A percentile compares a stretch with the other conserved stretches of the same genome.
These are phyloP conservation scores for Geopemphigus sp. DNA, from an alignment of 1,140 invertebrate species.

Conservation along the genomic window DNA sequence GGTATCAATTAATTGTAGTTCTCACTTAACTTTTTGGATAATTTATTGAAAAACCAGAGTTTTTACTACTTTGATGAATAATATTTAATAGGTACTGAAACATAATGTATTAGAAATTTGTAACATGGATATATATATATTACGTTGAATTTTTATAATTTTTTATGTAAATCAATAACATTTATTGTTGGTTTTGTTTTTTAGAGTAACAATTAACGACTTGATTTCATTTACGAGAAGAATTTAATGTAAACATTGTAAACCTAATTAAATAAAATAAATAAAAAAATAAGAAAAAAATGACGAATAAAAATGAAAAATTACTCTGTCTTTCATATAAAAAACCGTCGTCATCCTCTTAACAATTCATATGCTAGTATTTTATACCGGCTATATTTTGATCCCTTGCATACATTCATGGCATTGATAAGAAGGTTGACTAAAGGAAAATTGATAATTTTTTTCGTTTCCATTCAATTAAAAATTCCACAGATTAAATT, in stretches of 20 bases:
- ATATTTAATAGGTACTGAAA: no score
- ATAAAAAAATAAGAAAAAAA: no score
- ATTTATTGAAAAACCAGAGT: no score
- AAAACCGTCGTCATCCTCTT: neutral
- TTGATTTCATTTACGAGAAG: neutral
- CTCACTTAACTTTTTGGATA: no score
- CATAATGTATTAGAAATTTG: no score
- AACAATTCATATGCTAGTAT: neutral
- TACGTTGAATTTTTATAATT: no score
- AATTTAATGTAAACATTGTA: neutral
- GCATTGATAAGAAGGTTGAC: neutral
- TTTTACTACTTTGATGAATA: no score
- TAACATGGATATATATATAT: no score
- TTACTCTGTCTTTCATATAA: neutral
- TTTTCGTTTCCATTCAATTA: neutral
- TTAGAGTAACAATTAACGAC: neutral
- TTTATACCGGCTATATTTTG: neutral
- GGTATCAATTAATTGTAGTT: no score
- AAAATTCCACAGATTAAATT: slow-evolving; percentile 11
- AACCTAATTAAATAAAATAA: neutral
- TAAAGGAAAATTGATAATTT: slow-evolving; percentile 6
- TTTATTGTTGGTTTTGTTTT: neutral
- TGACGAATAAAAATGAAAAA: neutral
- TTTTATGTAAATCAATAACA: no score
- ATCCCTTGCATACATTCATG: neutral